A percentile compares a stretch with the other conserved stretches of the same genome.
Conservation (phyloP, 2,888 invertebrate species). For the Rambutsinella grinnellia region DNA sequence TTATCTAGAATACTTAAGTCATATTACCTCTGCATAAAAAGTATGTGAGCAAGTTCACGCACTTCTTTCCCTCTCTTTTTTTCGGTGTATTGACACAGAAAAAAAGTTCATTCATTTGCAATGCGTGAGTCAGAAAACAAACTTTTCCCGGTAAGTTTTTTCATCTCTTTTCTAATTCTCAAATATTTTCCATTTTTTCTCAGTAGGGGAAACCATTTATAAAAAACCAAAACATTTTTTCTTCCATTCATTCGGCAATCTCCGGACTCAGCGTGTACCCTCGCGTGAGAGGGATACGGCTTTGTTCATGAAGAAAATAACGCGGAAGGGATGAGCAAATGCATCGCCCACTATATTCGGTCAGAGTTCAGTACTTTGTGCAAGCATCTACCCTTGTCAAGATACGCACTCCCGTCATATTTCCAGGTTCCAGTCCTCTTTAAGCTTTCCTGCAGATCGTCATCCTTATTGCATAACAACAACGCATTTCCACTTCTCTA, state of each 20-base stretch:
- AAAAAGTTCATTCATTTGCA: conserved; percentile 48
- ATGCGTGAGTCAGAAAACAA: conserved; percentile 46
- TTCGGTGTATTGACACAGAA: conserved; percentile 1
- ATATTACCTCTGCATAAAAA: too few relatives aligned
- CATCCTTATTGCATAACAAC: conserved; percentile 46
- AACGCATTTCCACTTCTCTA: conserved; percentile 41
- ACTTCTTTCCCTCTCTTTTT: conserved; percentile 5
- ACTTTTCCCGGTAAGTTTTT: conserved; percentile 50
- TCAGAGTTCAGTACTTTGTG: neutral
- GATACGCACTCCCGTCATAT: neutral
- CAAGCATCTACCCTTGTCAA: conserved; percentile 1
- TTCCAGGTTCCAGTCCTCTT: neutral
- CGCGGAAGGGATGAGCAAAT: neutral
- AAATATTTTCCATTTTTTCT: conserved; percentile 30
- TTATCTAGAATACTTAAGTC: too few relatives aligned
- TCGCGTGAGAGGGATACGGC: too few relatives aligned
- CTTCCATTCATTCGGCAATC: conserved; percentile 36
- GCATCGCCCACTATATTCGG: neutral
- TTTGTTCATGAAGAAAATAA: neutral
- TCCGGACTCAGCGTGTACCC: too few relatives aligned
- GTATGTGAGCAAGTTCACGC: conserved; percentile 3
- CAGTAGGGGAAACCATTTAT: conserved; percentile 33
- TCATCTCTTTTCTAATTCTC: conserved; percentile 45
- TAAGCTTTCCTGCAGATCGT: too few relatives aligned
- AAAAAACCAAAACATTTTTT: conserved; percentile 54